Percentiles rank a stretch among this genome's conserved stretches.
Evolutionary conservation across 1,140 invertebrate genomes (phyloP).

Genomic region (Chrysoperla carnea): DNA sequence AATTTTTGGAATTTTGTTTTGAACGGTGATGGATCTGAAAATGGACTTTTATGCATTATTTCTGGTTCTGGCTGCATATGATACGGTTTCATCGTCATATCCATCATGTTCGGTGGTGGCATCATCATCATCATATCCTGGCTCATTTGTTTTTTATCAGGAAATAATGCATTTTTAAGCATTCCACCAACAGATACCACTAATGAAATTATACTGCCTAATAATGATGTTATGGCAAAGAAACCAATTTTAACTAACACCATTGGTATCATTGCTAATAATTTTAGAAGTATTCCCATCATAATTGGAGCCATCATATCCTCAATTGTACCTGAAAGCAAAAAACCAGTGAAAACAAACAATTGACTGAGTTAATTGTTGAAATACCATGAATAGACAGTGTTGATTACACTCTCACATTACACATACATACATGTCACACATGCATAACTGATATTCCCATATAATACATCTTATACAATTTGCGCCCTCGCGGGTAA

Average conservation of each 20-base stretch:
- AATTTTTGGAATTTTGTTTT: too few relatives aligned
- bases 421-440: too few relatives aligned
- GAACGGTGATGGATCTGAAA: too few relatives aligned
- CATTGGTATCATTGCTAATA: conserved; percentile 16
- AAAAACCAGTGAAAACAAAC: too few relatives aligned
- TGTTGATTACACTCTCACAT: too few relatives aligned
- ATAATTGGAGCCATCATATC: conserved; percentile 17
- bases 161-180: neutral
- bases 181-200: conserved; percentile 5
- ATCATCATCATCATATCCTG: conserved; percentile 12
- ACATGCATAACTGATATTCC: too few relatives aligned
- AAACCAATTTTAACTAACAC: conserved; percentile 17
- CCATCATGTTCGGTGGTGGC: conserved; percentile 26
- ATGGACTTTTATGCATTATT: too few relatives aligned
- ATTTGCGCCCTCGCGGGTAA: too few relatives aligned
- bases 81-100: conserved; percentile 10
- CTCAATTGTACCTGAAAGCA: neutral
- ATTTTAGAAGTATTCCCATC: conserved; percentile 18
- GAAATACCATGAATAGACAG: too few relatives aligned
- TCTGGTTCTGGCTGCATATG: too few relatives aligned
- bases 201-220: conserved; percentile 12
- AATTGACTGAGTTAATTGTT: too few relatives aligned
- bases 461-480: too few relatives aligned
- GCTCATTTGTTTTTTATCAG: conserved; percentile 3
- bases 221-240: conserved; percentile 15